Conservation (phyloP, 2,113 vertebrate genomes). For the Rhinopomastus cyanomelas region DNA sequence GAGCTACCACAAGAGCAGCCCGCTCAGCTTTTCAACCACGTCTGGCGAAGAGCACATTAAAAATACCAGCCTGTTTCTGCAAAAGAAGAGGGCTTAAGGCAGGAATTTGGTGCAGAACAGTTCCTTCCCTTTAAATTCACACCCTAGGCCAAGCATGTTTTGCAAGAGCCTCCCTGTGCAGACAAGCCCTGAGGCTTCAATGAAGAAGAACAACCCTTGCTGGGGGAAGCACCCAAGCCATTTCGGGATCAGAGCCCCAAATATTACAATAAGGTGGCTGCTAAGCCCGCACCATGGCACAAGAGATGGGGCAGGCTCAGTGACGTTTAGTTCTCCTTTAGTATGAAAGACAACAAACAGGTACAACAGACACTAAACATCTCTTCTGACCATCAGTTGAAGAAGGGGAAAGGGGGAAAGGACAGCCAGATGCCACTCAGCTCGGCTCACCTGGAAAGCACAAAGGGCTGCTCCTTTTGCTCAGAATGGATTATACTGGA, state of each 20-base stretch:
- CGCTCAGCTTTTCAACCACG: not conserved
- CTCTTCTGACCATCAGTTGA: not conserved
- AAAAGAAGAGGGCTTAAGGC: not conserved
- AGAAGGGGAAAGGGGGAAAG: not conserved
- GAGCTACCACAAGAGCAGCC: not conserved
- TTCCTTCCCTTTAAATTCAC: constrained; percentile 58
- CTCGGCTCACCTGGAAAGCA: not conserved
- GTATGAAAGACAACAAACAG: not conserved
- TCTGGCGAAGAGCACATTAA: rapidly evolving
- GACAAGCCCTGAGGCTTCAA: constrained; percentile 52
- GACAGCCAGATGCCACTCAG: not conserved
- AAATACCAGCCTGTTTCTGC: not conserved
- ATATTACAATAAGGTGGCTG: rapidly evolving
- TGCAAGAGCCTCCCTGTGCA: constrained; percentile 62
- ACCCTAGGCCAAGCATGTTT: constrained; percentile 49
- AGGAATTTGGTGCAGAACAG: not conserved
- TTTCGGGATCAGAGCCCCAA: not conserved
- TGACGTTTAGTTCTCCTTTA: not conserved
- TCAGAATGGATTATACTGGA: not conserved
- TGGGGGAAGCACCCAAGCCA: constrained; percentile 34
- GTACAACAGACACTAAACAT: not conserved
- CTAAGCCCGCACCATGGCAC: not conserved
- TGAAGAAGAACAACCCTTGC: not conserved
- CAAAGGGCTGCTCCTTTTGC: not conserved
- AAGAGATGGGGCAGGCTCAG: not conserved